phyloP scores from a whole-genome alignment of 2,113 vertebrate genomes.

The Notothenia coriiceps region DNA sequence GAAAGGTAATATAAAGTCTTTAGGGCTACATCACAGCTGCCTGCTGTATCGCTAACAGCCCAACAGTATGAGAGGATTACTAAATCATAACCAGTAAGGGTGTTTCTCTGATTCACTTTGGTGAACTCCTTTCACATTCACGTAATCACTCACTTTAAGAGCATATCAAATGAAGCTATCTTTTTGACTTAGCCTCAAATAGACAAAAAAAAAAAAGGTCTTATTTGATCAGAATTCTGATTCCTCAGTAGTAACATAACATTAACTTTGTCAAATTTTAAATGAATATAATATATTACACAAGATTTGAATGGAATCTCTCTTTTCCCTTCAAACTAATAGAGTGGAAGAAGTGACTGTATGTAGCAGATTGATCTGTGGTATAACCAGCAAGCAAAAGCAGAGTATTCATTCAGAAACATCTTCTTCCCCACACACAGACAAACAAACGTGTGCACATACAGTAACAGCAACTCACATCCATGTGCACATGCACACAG shows the following conservation, averaged over 20 bases:
- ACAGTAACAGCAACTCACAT: conserved; percentile 40
- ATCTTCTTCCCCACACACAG: conserved; percentile 66
- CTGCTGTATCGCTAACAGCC: not conserved
- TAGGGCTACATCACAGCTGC: conserved; percentile 9
- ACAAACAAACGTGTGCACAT: conserved; percentile 60
- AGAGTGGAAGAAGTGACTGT: conserved; percentile 17
- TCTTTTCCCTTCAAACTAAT: not conserved
- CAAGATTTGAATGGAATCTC: not conserved
- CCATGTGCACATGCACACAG: conserved; percentile 29
- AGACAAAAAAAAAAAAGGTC: not conserved
- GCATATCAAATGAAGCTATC: not conserved
- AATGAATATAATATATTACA: not conserved
- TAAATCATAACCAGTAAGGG: not conserved
- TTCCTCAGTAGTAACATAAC: too few species aligned
- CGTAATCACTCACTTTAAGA: not conserved
- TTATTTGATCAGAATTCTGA: not conserved
- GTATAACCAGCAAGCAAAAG: conserved; percentile 27
- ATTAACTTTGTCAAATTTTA: not conserved
- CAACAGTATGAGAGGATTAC: not conserved
- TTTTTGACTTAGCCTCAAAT: not conserved
- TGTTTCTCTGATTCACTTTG: not conserved
- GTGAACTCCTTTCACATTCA: not conserved
- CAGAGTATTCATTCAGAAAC: conserved; percentile 59
- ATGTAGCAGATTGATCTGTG: conserved; percentile 27
- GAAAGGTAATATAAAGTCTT: not conserved